Evolutionary conservation across 2,797 vertebrate species (phyloP), one percentile per base, ranked within the genome.

Genomic region (Streptopelia turtur): DNA sequence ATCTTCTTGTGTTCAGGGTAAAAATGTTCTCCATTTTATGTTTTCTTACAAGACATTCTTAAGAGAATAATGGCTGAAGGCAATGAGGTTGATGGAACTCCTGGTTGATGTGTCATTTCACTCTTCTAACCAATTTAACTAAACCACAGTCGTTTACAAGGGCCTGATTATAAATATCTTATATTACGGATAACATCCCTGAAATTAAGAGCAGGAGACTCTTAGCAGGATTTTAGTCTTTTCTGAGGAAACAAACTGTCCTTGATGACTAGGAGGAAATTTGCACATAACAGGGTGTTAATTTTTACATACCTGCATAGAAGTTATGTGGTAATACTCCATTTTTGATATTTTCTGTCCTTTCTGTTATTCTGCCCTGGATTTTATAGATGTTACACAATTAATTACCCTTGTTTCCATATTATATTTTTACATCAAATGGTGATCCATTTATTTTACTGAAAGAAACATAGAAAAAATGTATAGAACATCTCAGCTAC

Each of bases 61-160:
- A 66, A 64, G 18, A 27, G 37, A 78, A 56, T 35, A 84, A 35
- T 71, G 50, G 41, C 55, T 90, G 15, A 35, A 89, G 11, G 41
- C 22, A 85, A 69, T 52, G n/a, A 61, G 5, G 57, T 61, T 20
- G 14, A 55, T n/a, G 41, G 16, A 82, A 80, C 23, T 61, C 50
- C 39, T 49, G 25, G 24, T 47, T 75, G 81, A 24, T 43, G 12
- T 66, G n/a, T 57, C 18, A 25, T 17, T 43, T 43, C 41, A 43
- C 72, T 27, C 60, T 83, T 78, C 18, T 69, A 87, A 76, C 72
- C 89, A 86, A 66, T 79, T 89, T 89, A 94, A 75, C 8, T 78
- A 80, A 65, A 71, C 79, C 10, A 53, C 6, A 69, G 7, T 16
- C 95, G 92, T 35, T 93, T 93, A 25, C 16, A 74, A 21, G 22